These are phyloP conservation scores for Alca torda DNA, from an alignment of 2,797 vertebrate species.

Conservation along the genomic window DNA sequence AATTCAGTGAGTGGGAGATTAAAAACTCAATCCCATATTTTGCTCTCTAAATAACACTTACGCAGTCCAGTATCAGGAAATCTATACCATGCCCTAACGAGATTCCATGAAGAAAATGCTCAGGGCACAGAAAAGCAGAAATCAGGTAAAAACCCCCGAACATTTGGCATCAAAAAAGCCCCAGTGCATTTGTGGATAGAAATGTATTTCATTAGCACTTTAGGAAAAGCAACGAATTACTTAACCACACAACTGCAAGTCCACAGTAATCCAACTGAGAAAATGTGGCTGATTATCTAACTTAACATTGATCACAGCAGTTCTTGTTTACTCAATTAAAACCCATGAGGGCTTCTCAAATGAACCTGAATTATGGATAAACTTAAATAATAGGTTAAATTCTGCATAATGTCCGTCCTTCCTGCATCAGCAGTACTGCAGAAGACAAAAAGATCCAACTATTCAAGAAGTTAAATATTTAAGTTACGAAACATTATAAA, in stretches of 20 bases:
- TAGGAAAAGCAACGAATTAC: not conserved
- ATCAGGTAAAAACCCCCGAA: not conserved
- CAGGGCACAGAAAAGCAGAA: not conserved
- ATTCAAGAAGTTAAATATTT: not conserved
- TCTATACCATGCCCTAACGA: fast-evolving
- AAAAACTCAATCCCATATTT: not conserved
- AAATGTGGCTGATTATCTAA: not conserved
- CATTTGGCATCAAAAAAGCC: not conserved
- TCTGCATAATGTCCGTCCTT: not conserved
- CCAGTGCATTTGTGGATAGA: not conserved
- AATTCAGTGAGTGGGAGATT: not conserved
- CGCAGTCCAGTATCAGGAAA: not conserved
- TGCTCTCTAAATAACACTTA: not conserved
- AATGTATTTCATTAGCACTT: not conserved
- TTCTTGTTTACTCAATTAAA: not conserved
- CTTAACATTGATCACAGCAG: not conserved
- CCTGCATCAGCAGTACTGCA: not conserved
- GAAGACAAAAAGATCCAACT: not conserved
- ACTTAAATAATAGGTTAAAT: not conserved
- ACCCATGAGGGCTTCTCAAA: not conserved
- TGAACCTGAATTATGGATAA: not conserved
- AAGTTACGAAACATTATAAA: not conserved
- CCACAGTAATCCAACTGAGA: not conserved
- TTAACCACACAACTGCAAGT: not conserved
- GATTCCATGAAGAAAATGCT: not conserved